phyloP scores from a whole-genome alignment of 2,113 vertebrate genomes.

The Siphamia tubifer region DNA sequence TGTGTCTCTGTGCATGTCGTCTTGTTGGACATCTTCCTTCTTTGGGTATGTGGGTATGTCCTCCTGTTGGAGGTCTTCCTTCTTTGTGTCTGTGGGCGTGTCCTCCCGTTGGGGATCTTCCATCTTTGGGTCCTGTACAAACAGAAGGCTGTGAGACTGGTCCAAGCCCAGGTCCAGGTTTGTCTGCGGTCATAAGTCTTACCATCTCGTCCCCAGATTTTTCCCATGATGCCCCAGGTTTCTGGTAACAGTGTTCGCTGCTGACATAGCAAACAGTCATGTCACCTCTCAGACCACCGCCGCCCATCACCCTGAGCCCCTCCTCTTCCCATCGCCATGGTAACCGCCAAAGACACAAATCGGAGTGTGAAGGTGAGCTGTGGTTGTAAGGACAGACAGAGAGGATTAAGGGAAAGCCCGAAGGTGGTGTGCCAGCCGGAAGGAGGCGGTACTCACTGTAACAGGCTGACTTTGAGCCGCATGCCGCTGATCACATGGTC shows the following conservation, averaged over 20 bases:
- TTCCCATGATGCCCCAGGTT: conserved; percentile 87
- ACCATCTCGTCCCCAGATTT: conserved; percentile 20
- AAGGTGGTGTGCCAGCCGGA: rapidly evolving
- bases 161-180: not conserved
- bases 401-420: rapidly evolving
- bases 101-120: not conserved
- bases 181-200: conserved; percentile 63
- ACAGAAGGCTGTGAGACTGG: not conserved
- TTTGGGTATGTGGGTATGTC: not conserved
- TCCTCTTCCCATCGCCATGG: conserved; percentile 89
- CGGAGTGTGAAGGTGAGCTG: conserved; percentile 90
- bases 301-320: conserved; percentile 4
- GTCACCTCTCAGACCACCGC: conserved; percentile 17
- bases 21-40: not conserved
- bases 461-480: conserved; percentile 94
- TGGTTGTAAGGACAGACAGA: not conserved
- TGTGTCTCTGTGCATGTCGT: conserved; percentile 22
- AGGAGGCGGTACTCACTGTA: conserved; percentile 83
- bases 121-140: conserved; percentile 22
- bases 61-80: too few relatives aligned
- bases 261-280: conserved; percentile 88
- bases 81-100: rapidly evolving
- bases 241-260: conserved; percentile 99
- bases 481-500: conserved; percentile 90
- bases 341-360: conserved; percentile 92